phyloP scores from a whole-genome alignment of 1,140 invertebrate genomes.

The Elymnias hypermnestra region DNA sequence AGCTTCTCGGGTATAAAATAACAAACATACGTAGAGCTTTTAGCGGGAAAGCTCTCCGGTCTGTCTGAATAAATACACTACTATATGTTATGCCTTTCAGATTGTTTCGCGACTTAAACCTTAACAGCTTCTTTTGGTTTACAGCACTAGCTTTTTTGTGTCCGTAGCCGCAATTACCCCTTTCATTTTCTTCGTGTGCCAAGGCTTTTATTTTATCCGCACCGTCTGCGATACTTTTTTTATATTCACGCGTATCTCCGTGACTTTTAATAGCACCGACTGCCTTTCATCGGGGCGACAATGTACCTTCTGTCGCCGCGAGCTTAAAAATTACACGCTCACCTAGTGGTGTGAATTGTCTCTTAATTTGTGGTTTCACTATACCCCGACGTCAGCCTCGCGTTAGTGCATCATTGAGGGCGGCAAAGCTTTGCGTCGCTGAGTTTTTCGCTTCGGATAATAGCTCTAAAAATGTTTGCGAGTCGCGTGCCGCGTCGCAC shows the following conservation, averaged over 20 bases:
- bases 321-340: conserved; percentile 41
- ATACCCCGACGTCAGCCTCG: conserved; percentile 34
- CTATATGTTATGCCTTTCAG: conserved; percentile 38
- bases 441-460: conserved; percentile 44
- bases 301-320: conserved; percentile 36
- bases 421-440: conserved; percentile 55
- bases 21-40: conserved; percentile 28
- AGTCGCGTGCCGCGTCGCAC: conserved; percentile 35
- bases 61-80: conserved; percentile 37
- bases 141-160: conserved; percentile 52
- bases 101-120: conserved; percentile 46
- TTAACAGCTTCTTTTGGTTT: conserved; percentile 59
- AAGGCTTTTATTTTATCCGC: conserved; percentile 57
- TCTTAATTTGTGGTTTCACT: conserved; percentile 55
- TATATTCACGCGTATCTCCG: conserved; percentile 41
- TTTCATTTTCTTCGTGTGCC: conserved; percentile 55
- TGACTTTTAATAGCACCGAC: conserved; percentile 43
- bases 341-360: conserved; percentile 53
- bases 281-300: conserved; percentile 39
- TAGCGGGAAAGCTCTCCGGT: conserved; percentile 25
- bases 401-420: conserved; percentile 57
- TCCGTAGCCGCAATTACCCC: conserved; percentile 58
- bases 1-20: conserved; percentile 28
- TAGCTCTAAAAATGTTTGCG: conserved; percentile 58
- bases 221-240: conserved; percentile 50